Percentiles rank a stretch among this genome's conserved stretches.
These are phyloP conservation scores for Erythrolamprus reginae DNA, from an alignment of 2,113 vertebrate species.

Conservation along the genomic window DNA sequence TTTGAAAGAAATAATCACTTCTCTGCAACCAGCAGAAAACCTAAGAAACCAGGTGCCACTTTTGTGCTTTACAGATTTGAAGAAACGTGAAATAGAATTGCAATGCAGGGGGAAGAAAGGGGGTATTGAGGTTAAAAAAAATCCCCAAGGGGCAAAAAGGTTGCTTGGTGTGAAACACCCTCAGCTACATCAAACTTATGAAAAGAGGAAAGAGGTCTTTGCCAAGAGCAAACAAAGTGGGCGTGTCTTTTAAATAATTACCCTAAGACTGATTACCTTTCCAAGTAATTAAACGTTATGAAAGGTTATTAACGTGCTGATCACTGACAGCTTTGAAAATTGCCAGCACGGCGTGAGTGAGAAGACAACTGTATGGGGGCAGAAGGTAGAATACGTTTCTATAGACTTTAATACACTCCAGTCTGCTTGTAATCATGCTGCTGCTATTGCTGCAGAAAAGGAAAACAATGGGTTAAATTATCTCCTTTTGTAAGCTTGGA, in stretches of 20 bases:
- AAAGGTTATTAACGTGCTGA: slow-evolving; percentile 60
- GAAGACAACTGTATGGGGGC: slow-evolving; percentile 8
- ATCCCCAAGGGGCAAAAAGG: slow-evolving; percentile 31
- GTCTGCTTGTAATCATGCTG: neutral
- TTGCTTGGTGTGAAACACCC: slow-evolving; percentile 43
- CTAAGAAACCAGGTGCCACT: neutral
- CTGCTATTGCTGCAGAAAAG: neutral
- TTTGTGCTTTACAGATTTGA: neutral
- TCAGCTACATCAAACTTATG: slow-evolving; percentile 37
- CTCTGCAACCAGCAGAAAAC: neutral
- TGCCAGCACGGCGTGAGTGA: slow-evolving; percentile 51
- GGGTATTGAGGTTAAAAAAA: slow-evolving; percentile 16
- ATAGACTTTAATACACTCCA: neutral
- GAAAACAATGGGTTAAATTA: accelerated
- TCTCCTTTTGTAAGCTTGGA: too few relatives aligned
- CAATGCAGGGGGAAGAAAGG: neutral
- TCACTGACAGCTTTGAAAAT: slow-evolving; percentile 60
- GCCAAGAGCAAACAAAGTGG: slow-evolving; percentile 62
- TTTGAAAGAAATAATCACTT: accelerated
- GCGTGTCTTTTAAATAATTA: slow-evolving; percentile 55
- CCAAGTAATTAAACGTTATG: slow-evolving; percentile 68
- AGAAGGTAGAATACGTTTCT: neutral
- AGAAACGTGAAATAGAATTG: neutral
- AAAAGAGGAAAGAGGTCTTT: slow-evolving; percentile 44
- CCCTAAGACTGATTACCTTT: slow-evolving; percentile 59